A percentile compares a stretch with the other conserved stretches of the same genome.
Evolutionary conservation across 2,797 vertebrate genomes (phyloP).

Genomic region (Betta splendens): DNA sequence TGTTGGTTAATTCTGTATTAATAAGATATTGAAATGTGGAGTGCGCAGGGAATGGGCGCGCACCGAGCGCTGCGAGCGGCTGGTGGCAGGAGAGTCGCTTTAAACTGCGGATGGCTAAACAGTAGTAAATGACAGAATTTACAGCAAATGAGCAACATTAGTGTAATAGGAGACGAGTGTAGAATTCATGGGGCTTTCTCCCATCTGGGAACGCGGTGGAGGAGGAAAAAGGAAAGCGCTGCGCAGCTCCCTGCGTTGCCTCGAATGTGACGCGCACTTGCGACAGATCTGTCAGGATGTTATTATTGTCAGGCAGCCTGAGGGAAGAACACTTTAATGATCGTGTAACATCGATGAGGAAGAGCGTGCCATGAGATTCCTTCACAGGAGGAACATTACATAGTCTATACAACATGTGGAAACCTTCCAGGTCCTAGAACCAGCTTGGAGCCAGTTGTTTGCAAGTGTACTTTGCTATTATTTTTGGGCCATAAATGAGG

Average conservation of each 20-base stretch:
- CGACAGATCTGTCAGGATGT: constrained; percentile 67
- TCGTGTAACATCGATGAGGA: constrained; percentile 61
- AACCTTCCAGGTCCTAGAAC: constrained; percentile 56
- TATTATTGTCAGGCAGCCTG: constrained; percentile 70
- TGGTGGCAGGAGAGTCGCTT: constrained; percentile 61
- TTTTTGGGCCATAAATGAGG: constrained; percentile 64
- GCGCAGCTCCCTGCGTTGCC: constrained; percentile 41
- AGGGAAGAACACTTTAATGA: constrained; percentile 67
- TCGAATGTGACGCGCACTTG: constrained; percentile 70
- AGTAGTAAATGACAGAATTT: constrained; percentile 75
- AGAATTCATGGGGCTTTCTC: constrained; percentile 55
- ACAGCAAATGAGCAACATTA: constrained; percentile 74
- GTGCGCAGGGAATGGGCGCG: constrained; percentile 69
- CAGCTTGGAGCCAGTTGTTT: constrained; percentile 64
- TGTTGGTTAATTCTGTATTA: constrained; percentile 81
- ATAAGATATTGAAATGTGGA: constrained; percentile 80
- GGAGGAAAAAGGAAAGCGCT: constrained; percentile 8
- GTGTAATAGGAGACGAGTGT: constrained; percentile 64
- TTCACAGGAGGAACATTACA: constrained; percentile 57
- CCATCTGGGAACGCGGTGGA: constrained; percentile 50
- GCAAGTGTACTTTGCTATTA: constrained; percentile 49
- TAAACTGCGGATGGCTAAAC: constrained; percentile 73
- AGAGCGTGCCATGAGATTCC: constrained; percentile 70
- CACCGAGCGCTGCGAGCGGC: constrained; percentile 59
- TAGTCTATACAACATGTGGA: constrained; percentile 33